Conservation (phyloP, 2,888 invertebrate genomes). For the Zaprionus obscuricornis region DNA sequence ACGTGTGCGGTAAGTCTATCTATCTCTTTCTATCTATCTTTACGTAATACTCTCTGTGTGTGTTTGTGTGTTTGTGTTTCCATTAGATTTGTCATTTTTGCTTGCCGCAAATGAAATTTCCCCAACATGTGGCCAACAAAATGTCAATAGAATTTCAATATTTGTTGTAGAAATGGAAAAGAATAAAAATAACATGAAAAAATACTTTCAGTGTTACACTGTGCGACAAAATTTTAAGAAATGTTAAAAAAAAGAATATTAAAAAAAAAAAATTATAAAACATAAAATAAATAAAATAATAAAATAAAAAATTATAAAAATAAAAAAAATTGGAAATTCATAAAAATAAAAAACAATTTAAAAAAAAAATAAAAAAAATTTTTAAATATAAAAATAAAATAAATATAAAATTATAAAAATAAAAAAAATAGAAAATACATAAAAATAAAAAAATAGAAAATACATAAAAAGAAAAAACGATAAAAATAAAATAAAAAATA, state of each 20-base stretch:
- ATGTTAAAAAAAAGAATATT: not conserved
- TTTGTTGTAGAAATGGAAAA: slow-evolving; percentile 22
- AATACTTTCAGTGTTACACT: slow-evolving; percentile 33
- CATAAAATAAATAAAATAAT: not conserved
- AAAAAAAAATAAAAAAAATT: not conserved
- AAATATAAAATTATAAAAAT: too few relatives aligned
- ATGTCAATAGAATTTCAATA: slow-evolving; percentile 46
- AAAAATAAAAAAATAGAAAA: not conserved
- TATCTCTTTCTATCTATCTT: not conserved
- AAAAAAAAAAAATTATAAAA: not conserved
- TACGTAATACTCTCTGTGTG: not conserved
- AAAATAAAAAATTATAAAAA: not conserved
- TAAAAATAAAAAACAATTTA: not conserved
- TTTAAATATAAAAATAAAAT: not conserved
- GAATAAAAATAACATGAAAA: too few relatives aligned
- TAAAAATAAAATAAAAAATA: not conserved
- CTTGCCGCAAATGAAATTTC: slow-evolving; percentile 47
- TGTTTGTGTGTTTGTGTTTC: too few relatives aligned
- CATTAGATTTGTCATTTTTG: slow-evolving; percentile 13
- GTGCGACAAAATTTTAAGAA: not conserved
- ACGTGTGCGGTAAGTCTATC: slow-evolving; percentile 88
- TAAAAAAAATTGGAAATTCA: not conserved
- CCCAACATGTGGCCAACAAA: slow-evolving; percentile 56
- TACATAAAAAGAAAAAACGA: not conserved
- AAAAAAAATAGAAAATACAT: not conserved